Evolutionary conservation across 2,113 vertebrate species (phyloP), one percentile per base, ranked within the genome.

Genomic region (Rhadina sibilatrix): DNA sequence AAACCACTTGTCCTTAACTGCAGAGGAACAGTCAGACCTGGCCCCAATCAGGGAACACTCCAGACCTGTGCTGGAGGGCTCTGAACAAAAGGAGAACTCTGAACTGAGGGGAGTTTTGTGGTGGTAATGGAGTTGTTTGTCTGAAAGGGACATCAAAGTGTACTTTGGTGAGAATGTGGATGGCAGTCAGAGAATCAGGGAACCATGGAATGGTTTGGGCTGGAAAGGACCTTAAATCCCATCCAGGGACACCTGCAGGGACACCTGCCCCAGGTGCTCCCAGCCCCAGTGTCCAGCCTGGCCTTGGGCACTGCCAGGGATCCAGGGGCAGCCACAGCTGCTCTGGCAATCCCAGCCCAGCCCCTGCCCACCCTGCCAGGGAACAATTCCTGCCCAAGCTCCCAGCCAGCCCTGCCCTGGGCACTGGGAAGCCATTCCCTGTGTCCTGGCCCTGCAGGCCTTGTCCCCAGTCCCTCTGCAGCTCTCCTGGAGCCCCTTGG

Each of bases 1-100:
- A 69, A 93, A 38, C 30, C 90, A 91, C 91, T 96, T 68, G 76
- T 66, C 60, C 37, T 28, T 71, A 76, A 69, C 83, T 69, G 92
- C 88, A 61, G 77, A 79, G 60, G 80, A 92, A 13, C 52, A 72
- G 76, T 27, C 92, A 90, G 91, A 54, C 70, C 53, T 33, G 84
- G 72, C 86, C 93, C 66, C 83, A 83, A 56, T 81, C 92, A 93
- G 14, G 63, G n/a, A n/a, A 54, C 23, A 16, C 33, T 22, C 52
- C 11, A 64, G 70, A 12, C 44, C 68, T 71, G 69, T 1, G 3
- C 81, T 27, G 33, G 60, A 22, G 57, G 69, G 12, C 10, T 49
- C 64, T 15, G 53, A 77, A 47, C 54, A 76, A 37, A 30, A 11
- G 24, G 21, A 20, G 38, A 52, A 24, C 56, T 78, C 75, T 25